phyloP scores from a whole-genome alignment of 92 coral and sea anemone genomes.

The Palythoa caribaeorum region DNA sequence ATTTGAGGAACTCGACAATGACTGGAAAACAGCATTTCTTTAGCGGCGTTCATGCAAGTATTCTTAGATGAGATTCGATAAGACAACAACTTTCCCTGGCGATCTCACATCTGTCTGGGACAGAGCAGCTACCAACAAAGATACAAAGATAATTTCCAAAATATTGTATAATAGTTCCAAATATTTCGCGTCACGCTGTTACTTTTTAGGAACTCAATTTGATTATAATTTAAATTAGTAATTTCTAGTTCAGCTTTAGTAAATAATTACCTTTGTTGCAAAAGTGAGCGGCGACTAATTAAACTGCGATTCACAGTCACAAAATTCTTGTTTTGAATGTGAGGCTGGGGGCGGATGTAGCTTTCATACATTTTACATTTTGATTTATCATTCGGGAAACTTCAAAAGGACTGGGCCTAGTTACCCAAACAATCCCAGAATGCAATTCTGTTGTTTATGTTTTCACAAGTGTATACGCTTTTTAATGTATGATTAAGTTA shows the following conservation, averaged over 20 bases:
- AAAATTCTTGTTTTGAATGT: too few relatives aligned
- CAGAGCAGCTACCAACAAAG: not conserved
- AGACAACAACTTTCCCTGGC: not conserved
- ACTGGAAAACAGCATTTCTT: slow-evolving; percentile 79
- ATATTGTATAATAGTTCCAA: not conserved
- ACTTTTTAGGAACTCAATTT: not conserved
- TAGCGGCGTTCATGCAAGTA: slow-evolving; percentile 74
- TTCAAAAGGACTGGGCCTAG: too few relatives aligned
- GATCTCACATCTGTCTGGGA: not conserved
- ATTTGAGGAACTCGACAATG: slow-evolving; percentile 74
- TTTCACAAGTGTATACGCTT: too few relatives aligned
- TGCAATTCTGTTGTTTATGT: too few relatives aligned
- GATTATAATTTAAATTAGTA: not conserved
- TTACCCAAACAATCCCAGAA: too few relatives aligned
- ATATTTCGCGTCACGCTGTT: not conserved
- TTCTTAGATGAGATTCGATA: slow-evolving; percentile 57
- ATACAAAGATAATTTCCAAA: not conserved
- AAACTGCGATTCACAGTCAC: too few relatives aligned
- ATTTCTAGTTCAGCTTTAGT: not conserved
- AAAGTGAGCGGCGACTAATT: too few relatives aligned
- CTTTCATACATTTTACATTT: too few relatives aligned
- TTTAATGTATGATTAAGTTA: too few relatives aligned
- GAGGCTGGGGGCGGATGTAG: too few relatives aligned
- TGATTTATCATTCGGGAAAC: too few relatives aligned
- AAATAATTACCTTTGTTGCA: too few relatives aligned